Conservation (phyloP, 2,797 vertebrate species). For the Leuciscus waleckii region DNA sequence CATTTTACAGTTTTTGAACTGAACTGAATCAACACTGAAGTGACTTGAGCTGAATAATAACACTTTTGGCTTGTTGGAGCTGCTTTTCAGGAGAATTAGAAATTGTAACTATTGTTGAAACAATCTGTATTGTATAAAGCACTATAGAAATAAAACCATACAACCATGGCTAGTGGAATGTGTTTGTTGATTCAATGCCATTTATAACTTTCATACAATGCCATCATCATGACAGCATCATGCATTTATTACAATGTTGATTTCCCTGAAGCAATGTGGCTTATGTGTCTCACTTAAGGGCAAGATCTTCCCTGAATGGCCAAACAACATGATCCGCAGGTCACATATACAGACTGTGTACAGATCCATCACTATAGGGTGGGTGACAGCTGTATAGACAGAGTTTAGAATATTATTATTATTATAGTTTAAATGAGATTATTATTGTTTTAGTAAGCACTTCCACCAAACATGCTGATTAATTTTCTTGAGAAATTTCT, state of each 20-base stretch:
- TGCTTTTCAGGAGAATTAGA: no score
- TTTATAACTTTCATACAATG: not conserved
- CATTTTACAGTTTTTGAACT: no score
- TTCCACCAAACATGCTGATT: no score
- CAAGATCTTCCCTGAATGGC: not conserved
- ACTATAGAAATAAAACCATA: not conserved
- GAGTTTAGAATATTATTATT: no score
- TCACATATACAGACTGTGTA: not conserved
- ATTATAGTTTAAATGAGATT: not conserved
- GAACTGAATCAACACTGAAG: no score
- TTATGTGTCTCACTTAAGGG: not conserved
- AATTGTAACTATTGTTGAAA: no score
- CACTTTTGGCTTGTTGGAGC: no score
- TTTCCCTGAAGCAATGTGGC: not conserved
- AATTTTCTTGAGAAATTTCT: no score
- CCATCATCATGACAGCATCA: not conserved
- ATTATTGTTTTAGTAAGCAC: not conserved
- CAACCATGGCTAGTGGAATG: not conserved
- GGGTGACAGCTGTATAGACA: no score
- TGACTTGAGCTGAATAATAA: no score
- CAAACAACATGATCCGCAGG: not conserved
- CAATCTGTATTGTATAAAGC: no score
- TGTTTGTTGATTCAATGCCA: not conserved
- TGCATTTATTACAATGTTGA: not conserved
- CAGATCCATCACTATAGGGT: not conserved